A percentile compares a stretch with the other conserved stretches of the same genome.
Evolutionary conservation across 2,888 invertebrate species (phyloP).

Genomic region (Coronaproctus castanopsis): DNA sequence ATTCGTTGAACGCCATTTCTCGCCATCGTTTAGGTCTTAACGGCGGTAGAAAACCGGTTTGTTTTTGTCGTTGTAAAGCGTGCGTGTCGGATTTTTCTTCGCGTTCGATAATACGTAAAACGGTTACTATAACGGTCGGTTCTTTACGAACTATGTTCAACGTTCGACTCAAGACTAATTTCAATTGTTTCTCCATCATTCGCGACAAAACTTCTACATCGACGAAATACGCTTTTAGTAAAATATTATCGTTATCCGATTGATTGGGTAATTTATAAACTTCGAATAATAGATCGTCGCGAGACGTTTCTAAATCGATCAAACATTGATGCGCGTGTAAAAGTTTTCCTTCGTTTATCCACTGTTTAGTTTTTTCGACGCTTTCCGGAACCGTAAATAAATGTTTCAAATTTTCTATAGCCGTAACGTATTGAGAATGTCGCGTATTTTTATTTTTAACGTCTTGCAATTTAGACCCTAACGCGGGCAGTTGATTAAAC

Average conservation of each 20-base stretch:
- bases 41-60: slow-evolving; percentile 38
- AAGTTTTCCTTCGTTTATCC: slow-evolving; percentile 86
- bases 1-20: slow-evolving; percentile 58
- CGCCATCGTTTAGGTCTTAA: slow-evolving; percentile 87
- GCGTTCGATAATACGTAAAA: slow-evolving; percentile 82
- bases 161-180: slow-evolving; percentile 69
- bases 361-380: slow-evolving; percentile 78
- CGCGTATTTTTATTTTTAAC: slow-evolving; percentile 81
- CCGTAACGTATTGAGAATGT: slow-evolving; percentile 92
- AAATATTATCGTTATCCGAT: slow-evolving; percentile 69
- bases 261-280: slow-evolving; percentile 83
- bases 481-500: slow-evolving; percentile 52
- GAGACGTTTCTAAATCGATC: slow-evolving; percentile 84
- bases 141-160: slow-evolving; percentile 86
- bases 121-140: slow-evolving; percentile 87
- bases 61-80: slow-evolving; percentile 37
- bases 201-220: slow-evolving; percentile 82
- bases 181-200: slow-evolving; percentile 73
- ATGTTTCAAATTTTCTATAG: slow-evolving; percentile 93
- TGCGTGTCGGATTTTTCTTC: slow-evolving; percentile 88
- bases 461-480: slow-evolving; percentile 59
- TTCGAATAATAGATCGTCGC: slow-evolving; percentile 87
- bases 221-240: slow-evolving; percentile 86
- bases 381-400: slow-evolving; percentile 95
- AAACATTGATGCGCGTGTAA: slow-evolving; percentile 88